Evolutionary conservation across 2,888 invertebrate genomes (phyloP), one percentile per base, ranked within the genome.

Genomic region (Vannuccia rotundouncinata): DNA sequence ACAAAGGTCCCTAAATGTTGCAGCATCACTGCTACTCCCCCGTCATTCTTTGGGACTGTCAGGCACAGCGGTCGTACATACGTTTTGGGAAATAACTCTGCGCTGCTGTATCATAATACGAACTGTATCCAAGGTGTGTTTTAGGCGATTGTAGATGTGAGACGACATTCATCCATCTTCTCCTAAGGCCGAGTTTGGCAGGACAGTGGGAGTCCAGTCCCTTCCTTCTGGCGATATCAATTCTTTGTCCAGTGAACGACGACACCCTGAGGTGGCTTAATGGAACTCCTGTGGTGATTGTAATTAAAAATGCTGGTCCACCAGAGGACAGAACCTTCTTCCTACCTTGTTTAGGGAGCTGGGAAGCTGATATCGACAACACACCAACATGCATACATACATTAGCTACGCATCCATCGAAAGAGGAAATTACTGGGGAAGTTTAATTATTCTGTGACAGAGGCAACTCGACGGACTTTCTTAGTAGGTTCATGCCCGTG

Each of bases 241-340:
- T n/a, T n/a, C 66, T 66, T 66, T 66, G 66, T 66, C 66, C 66
- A 66, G 10, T 66, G 17, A 66, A 27, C 17, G 25, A 66, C 10
- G 66, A 66, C 66, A 66, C 66, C 66, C 66, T 22, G 66, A 66
- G 66, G 66, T 66, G 66, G 10, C 66, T 27, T 66, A 66, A 66
- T 66, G 66, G 66, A 66, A 66, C 22, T 66, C 66, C 66, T 66
- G 22, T 22, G 66, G 66, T 22, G 66, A 66, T 66, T 22, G 22
- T 66, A 66, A 66, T 66, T 66, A 66, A 66, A 66, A 66, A 66
- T 66, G 66, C 66, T 66, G 66, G 66, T 66, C 66, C 66, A 66
- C 10, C 13, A 66, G 66, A 66, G 66, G 5, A 66, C 10, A 27
- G 25, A 13, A 27, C 2, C 66, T 22, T 5, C 66, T 27, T 13